Evolutionary conservation across 2,113 vertebrate species (phyloP).

Genomic region (Calidris pygmaea): DNA sequence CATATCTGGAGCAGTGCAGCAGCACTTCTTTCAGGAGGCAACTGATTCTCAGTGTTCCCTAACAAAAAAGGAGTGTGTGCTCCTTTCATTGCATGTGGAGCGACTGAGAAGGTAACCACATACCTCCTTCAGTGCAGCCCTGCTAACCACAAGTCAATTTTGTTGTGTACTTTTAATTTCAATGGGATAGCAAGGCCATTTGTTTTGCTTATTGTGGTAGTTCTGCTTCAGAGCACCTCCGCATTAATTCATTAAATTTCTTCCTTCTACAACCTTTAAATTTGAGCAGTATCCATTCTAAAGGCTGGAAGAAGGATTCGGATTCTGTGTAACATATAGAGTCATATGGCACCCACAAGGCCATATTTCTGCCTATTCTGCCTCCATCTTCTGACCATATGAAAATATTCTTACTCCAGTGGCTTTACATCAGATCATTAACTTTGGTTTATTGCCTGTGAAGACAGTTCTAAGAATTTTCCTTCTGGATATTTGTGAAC

Average conservation of each 20-base stretch:
- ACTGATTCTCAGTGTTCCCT: background rate
- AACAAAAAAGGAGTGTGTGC: background rate
- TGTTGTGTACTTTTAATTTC: background rate
- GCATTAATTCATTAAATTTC: constrained; percentile 19
- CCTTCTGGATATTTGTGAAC: constrained; percentile 2
- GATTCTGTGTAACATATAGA: background rate
- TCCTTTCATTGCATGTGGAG: background rate
- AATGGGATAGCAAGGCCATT: background rate
- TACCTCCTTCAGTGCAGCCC: background rate
- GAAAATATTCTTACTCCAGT: constrained; percentile 38
- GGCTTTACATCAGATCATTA: constrained; percentile 40
- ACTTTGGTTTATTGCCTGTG: constrained; percentile 39
- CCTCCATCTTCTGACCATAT: background rate
- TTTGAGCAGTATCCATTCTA: background rate
- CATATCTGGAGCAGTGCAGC: background rate
- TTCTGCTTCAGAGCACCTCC: constrained; percentile 33
- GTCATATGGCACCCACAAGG: background rate
- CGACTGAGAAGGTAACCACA: background rate
- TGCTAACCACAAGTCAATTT: background rate
- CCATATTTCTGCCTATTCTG: constrained; percentile 8
- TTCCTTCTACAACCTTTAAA: background rate
- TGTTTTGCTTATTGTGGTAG: constrained; percentile 14
- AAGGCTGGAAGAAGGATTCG: background rate
- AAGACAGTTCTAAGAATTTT: constrained; percentile 5
- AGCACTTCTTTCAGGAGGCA: background rate